Evolutionary conservation across 2,888 invertebrate genomes (phyloP).

Genomic region (Pristionchus arcanus): DNA sequence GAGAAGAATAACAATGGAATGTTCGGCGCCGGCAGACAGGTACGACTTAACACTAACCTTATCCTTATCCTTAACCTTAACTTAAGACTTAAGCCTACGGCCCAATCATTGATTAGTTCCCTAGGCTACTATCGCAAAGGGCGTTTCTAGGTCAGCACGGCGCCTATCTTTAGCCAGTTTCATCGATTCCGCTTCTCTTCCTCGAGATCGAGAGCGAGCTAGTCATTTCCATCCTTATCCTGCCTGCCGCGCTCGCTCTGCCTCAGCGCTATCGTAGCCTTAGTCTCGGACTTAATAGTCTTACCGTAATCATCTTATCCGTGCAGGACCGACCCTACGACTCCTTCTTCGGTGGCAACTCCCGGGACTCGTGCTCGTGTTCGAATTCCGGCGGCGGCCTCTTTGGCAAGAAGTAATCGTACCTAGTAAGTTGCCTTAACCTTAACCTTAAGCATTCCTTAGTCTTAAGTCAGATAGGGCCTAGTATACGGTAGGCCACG

Average conservation of each 20-base stretch:
- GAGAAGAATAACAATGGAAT: slow-evolving; percentile 63
- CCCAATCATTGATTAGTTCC: neutral
- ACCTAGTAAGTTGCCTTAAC: slow-evolving; percentile 16
- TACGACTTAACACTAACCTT: slow-evolving; percentile 50
- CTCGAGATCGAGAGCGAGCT: neutral
- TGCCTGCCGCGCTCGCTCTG: neutral
- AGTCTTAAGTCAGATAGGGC: neutral
- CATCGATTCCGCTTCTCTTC: slow-evolving; percentile 4
- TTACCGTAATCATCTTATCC: neutral
- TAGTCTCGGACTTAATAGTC: no score
- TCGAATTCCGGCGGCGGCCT: slow-evolving; percentile 52
- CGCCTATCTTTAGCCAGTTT: slow-evolving; percentile 40
- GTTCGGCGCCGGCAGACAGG: slow-evolving; percentile 69
- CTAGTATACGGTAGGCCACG: neutral
- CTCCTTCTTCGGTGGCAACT: slow-evolving; percentile 53
- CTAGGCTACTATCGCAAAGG: neutral
- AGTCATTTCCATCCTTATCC: neutral
- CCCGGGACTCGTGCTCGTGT: slow-evolving; percentile 47
- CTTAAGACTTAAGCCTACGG: neutral
- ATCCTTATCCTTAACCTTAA: neutral
- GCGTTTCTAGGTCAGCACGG: slow-evolving; percentile 44
- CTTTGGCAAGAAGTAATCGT: slow-evolving; percentile 55
- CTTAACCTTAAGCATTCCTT: neutral
- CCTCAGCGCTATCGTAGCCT: slow-evolving; percentile 8
- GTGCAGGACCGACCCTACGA: slow-evolving; percentile 52